These are phyloP conservation scores for Rhagoletis pomonella DNA, from an alignment of 1,140 invertebrate genomes.

Conservation along the genomic window DNA sequence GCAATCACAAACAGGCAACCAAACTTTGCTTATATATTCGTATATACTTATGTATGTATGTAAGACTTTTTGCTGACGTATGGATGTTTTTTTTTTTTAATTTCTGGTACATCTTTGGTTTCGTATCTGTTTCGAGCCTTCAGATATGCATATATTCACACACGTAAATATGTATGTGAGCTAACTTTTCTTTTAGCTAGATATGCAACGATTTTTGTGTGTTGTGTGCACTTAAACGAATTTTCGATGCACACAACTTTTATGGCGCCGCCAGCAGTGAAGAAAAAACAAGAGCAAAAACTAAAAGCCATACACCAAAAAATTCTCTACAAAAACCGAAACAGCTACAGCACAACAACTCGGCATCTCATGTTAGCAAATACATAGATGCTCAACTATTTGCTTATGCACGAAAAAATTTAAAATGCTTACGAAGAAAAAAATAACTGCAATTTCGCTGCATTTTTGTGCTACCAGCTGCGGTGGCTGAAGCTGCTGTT, in stretches of 20 bases:
- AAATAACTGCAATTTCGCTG: not conserved
- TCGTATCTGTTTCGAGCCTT: not conserved
- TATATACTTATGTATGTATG: not conserved
- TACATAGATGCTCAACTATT: not conserved
- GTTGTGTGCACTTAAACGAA: slow-evolving; percentile 33
- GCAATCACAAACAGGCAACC: too few species aligned
- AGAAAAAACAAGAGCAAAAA: not conserved
- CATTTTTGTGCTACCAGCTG: slow-evolving; percentile 1
- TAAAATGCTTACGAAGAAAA: slow-evolving; percentile 4
- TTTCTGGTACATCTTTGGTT: not conserved
- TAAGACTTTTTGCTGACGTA: not conserved
- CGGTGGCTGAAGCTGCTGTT: not conserved
- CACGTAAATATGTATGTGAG: not conserved
- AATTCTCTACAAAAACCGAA: not conserved
- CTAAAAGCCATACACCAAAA: not conserved
- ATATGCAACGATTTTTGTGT: not conserved
- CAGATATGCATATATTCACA: not conserved
- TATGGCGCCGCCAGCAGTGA: slow-evolving; percentile 1
- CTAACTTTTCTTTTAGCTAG: slow-evolving; percentile 18
- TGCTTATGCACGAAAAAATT: not conserved
- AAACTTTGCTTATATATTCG: too few species aligned
- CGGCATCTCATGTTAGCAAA: not conserved
- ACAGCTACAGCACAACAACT: not conserved
- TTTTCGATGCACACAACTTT: slow-evolving; percentile 45
- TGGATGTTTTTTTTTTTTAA: not conserved